A percentile compares a stretch with the other conserved stretches of the same genome.
phyloP scores from a whole-genome alignment of 2,113 vertebrate species.

The Etheostoma cragini region DNA sequence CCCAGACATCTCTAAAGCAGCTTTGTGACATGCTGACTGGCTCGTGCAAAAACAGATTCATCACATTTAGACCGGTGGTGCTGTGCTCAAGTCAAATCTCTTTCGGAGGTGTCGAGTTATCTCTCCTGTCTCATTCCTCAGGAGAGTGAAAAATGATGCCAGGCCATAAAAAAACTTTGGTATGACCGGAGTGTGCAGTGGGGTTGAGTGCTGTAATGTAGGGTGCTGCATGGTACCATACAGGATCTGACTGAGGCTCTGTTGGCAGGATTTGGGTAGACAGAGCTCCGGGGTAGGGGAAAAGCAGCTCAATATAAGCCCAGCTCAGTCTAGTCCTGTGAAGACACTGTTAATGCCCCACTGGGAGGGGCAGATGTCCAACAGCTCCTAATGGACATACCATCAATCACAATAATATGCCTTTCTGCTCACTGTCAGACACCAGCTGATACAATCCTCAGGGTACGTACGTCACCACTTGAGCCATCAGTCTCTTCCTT shows the following conservation, averaged over 20 bases:
- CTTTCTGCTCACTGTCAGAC: conserved; percentile 39
- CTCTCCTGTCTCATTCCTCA: conserved; percentile 40
- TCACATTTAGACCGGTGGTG: conserved; percentile 64
- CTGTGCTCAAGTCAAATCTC: conserved; percentile 60
- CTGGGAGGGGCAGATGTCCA: conserved; percentile 47
- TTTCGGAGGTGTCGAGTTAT: conserved; percentile 72
- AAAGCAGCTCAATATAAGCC: conserved; percentile 70
- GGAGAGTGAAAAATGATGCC: conserved; percentile 65
- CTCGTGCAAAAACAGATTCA: conserved; percentile 62
- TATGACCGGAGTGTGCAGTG: conserved; percentile 37
- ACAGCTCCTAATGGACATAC: conserved; percentile 55
- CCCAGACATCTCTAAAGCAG: conserved; percentile 39
- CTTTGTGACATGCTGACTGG: conserved; percentile 53
- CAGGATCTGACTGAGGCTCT: conserved; percentile 46
- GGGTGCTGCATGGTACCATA: conserved; percentile 44
- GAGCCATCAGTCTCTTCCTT: conserved; percentile 3
- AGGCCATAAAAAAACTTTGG: conserved; percentile 71
- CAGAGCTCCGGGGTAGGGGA: conserved; percentile 42
- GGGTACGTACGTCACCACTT: conserved; percentile 21
- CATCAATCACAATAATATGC: conserved; percentile 56
- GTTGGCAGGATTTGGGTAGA: conserved; percentile 55
- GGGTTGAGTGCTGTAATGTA: conserved; percentile 44
- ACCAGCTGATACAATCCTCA: conserved; percentile 36
- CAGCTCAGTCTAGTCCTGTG: conserved; percentile 67
- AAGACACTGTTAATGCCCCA: conserved; percentile 54